Conservation (phyloP, 1,140 invertebrate species). For the Microvelia longipes region DNA sequence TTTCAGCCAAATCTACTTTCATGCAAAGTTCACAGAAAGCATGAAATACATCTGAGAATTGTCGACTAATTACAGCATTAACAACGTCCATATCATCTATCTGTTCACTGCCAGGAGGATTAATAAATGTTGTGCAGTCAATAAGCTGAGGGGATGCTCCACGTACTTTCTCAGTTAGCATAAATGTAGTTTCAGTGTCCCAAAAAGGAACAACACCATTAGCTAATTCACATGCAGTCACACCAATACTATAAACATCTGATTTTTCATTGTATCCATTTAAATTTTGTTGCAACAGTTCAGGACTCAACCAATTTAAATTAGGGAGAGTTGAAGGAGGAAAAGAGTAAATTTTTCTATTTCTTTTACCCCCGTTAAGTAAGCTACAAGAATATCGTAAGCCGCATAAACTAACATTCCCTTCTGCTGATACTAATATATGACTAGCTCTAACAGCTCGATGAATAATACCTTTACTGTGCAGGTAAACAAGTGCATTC, state of each 20-base stretch:
- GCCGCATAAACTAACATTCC: constrained; percentile 54
- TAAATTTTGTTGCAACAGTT: constrained; percentile 79
- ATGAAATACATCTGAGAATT: constrained; percentile 58
- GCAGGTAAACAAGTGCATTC: constrained; percentile 64
- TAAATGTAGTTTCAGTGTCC: constrained; percentile 63
- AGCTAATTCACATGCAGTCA: constrained; percentile 72
- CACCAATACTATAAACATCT: constrained; percentile 80
- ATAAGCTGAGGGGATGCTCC: constrained; percentile 59
- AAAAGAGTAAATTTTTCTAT: constrained; percentile 52
- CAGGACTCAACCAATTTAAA: constrained; percentile 77
- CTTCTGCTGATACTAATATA: constrained; percentile 54
- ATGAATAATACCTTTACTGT: constrained; percentile 69
- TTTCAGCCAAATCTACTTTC: constrained; percentile 42
- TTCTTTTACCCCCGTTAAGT: constrained; percentile 49
- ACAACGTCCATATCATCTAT: constrained; percentile 32
- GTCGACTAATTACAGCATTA: constrained; percentile 31
- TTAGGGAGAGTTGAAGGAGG: constrained; percentile 50
- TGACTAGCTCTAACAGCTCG: constrained; percentile 73
- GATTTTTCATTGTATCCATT: constrained; percentile 74
- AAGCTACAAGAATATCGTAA: constrained; percentile 58
- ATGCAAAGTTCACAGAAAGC: constrained; percentile 54
- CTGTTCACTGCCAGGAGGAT: constrained; percentile 34
- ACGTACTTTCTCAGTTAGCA: constrained; percentile 76
- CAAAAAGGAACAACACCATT: constrained; percentile 77
- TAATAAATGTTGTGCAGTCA: constrained; percentile 49